Conservation (phyloP, 2,888 invertebrate genomes). For the Drosophila birchii region DNA sequence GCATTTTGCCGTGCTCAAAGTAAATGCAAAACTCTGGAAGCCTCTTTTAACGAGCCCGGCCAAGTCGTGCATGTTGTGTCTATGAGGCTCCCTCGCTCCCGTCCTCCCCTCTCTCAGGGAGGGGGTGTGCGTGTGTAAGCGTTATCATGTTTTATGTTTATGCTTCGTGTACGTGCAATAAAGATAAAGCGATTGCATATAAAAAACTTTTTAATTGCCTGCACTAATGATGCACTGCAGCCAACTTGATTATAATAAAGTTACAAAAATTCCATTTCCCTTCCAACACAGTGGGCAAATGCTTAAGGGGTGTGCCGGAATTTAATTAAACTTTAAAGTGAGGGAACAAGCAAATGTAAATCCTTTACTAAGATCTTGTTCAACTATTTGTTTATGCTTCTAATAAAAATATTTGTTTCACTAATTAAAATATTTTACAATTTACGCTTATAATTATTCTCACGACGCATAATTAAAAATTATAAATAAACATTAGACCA, state of each 20-base stretch:
- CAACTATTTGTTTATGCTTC: too few relatives aligned
- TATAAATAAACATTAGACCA: too few relatives aligned
- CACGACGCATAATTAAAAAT: background rate
- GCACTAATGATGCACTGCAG: slow-evolving; percentile 81
- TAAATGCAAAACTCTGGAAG: slow-evolving; percentile 59
- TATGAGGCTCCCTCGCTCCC: slow-evolving; percentile 1
- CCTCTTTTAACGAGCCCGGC: slow-evolving; percentile 46
- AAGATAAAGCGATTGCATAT: slow-evolving; percentile 76
- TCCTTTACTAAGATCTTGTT: background rate
- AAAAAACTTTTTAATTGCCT: slow-evolving; percentile 80
- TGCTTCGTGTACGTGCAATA: slow-evolving; percentile 72
- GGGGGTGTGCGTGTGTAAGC: slow-evolving; percentile 13
- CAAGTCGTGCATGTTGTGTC: slow-evolving; percentile 29
- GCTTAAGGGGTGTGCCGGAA: background rate
- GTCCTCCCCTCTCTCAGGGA: background rate
- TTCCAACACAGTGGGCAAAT: slow-evolving; percentile 28
- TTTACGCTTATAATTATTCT: background rate
- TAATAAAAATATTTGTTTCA: background rate
- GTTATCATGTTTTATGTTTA: slow-evolving; percentile 76
- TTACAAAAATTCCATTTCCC: slow-evolving; percentile 48
- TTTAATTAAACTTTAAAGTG: background rate
- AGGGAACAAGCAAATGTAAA: background rate
- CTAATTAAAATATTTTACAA: background rate
- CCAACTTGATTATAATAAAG: slow-evolving; percentile 74
- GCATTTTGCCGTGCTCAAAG: slow-evolving; percentile 41